A percentile compares a stretch with the other conserved stretches of the same genome.
Conservation (phyloP, 2,113 vertebrate species). For the Clinocottus analis region DNA sequence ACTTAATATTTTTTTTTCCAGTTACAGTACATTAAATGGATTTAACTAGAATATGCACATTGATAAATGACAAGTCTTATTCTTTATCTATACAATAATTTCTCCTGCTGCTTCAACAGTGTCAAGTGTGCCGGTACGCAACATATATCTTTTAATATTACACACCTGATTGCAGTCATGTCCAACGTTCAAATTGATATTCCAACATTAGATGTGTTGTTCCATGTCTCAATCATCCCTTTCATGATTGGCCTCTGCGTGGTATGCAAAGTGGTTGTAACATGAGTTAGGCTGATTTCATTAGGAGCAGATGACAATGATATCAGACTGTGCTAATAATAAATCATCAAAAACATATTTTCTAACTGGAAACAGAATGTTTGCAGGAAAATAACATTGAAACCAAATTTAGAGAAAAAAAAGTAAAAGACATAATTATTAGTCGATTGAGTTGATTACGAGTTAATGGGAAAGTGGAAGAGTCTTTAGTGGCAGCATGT, state of each 20-base stretch:
- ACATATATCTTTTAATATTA: not conserved
- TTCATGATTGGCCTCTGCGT: not conserved
- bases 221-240: not conserved
- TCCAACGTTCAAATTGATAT: not conserved
- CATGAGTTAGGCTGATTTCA: conserved; percentile 6
- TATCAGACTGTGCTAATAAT: not conserved
- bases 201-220: not conserved
- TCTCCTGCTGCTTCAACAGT: conserved; percentile 4
- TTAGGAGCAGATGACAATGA: conserved; percentile 7
- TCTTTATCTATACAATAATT: not conserved
- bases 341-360: not conserved
- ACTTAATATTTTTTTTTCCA: conserved; percentile 33
- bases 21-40: conserved; percentile 62
- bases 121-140: not conserved
- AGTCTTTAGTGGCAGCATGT: not conserved
- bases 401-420: conserved; percentile 1
- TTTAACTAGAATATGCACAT: conserved; percentile 56
- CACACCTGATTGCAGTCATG: not conserved
- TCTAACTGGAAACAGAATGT: not conserved
- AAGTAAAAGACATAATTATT: not conserved
- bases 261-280: not conserved
- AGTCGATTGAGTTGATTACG: not conserved
- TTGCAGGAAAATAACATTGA: conserved; percentile 18
- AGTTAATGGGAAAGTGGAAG: not conserved
- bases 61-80: conserved; percentile 38